Percentiles rank a stretch among this genome's conserved stretches.
phyloP scores from a whole-genome alignment of 2,888 invertebrate genomes.

The Galerucella nymphaeae region DNA sequence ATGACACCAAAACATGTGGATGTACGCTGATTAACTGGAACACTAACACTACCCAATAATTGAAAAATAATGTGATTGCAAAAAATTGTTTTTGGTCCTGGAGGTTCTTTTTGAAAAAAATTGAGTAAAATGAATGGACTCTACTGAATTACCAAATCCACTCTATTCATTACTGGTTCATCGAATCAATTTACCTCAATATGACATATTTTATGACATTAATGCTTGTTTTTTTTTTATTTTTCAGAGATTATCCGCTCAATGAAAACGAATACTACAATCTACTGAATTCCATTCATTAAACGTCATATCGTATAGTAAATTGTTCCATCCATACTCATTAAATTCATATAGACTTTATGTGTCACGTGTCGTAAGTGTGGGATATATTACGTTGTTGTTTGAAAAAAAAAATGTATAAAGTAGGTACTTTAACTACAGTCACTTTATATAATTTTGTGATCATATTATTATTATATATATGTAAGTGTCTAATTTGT shows the following conservation, averaged over 20 bases:
- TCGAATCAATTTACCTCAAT: no score
- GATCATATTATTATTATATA: slow-evolving; percentile 5
- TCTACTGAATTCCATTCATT: slow-evolving; percentile 54
- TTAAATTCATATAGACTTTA: slow-evolving; percentile 31
- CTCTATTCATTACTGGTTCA: no score
- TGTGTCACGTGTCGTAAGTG: slow-evolving; percentile 36
- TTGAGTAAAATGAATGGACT: no score
- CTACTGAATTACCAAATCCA: no score
- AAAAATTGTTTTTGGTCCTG: no score
- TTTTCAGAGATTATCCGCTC: slow-evolving; percentile 53
- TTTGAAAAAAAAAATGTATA: slow-evolving; percentile 22
- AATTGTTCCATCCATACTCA: slow-evolving; percentile 36
- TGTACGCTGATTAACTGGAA: no score
- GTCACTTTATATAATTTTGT: slow-evolving; percentile 23
- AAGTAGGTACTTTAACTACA: slow-evolving; percentile 15
- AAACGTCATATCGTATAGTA: slow-evolving; percentile 37
- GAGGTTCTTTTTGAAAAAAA: no score
- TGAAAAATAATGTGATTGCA: no score
- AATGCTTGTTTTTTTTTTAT: slow-evolving; percentile 30
- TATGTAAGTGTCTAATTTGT: slow-evolving; percentile 10
- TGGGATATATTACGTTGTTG: slow-evolving; percentile 31
- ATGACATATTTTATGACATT: no score
- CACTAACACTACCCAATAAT: no score
- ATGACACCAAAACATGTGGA: no score
- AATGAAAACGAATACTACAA: slow-evolving; percentile 58